These are phyloP conservation scores for Oceanodroma tethys DNA, from an alignment of 2,113 vertebrate species.

Conservation along the genomic window DNA sequence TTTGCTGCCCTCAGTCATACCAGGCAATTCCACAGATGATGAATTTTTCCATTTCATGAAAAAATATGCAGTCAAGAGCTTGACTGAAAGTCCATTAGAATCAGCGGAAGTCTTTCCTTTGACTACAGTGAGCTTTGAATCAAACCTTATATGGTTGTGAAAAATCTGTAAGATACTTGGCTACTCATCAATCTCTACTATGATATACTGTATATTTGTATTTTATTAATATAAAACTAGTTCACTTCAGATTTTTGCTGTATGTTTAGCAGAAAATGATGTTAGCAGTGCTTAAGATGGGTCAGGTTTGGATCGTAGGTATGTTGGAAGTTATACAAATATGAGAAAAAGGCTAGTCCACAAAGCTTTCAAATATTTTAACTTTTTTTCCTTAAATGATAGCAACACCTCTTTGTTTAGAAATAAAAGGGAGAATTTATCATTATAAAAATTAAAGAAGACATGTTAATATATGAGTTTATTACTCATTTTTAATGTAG, in stretches of 20 bases:
- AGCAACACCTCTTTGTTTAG: not conserved
- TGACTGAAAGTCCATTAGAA: not conserved
- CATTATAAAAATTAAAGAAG: not conserved
- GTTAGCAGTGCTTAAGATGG: not conserved
- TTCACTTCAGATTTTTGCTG: not conserved
- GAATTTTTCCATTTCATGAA: not conserved
- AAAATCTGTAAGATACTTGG: not conserved
- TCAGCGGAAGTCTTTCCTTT: not conserved
- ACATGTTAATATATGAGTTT: not conserved
- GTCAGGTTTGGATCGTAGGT: accelerated
- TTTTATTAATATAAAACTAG: not conserved
- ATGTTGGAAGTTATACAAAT: not conserved
- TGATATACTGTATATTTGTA: not conserved
- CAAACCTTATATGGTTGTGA: not conserved
- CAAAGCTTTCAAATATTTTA: not conserved
- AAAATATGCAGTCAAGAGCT: not conserved
- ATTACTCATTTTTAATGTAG: not conserved
- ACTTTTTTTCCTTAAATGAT: not conserved
- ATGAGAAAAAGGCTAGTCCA: not conserved
- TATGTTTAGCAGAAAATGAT: not conserved
- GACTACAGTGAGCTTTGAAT: not conserved
- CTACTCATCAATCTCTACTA: not conserved
- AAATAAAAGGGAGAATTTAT: not conserved
- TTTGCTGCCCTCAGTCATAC: not conserved
- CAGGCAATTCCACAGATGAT: not conserved